Conservation (phyloP, 2,888 invertebrate genomes). For the Cetonia aurata region DNA sequence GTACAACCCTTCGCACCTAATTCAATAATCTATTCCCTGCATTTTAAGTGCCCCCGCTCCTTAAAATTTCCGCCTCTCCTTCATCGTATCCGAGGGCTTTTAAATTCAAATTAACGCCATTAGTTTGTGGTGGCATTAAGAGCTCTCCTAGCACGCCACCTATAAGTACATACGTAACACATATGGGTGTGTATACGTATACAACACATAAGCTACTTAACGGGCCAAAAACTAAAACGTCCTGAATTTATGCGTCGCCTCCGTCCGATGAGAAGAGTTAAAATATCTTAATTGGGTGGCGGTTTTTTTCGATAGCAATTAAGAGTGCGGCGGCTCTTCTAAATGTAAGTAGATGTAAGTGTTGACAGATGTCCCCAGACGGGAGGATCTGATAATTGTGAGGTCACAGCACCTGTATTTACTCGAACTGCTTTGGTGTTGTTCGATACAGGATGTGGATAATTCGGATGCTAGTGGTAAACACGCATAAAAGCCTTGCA, state of each 20-base stretch:
- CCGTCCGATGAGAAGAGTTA: conserved; percentile 23
- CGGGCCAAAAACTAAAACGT: conserved; percentile 8
- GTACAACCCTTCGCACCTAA: conserved; percentile 20
- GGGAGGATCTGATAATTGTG: not conserved
- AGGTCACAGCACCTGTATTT: conserved; percentile 50
- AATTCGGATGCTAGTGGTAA: not conserved
- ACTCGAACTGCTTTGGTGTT: conserved; percentile 42
- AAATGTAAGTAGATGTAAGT: conserved; percentile 29
- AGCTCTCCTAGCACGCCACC: not conserved
- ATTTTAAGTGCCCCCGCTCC: conserved; percentile 21
- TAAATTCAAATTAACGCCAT: conserved; percentile 39
- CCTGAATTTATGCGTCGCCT: conserved; percentile 29
- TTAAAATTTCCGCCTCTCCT: conserved; percentile 20
- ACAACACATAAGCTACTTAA: conserved; percentile 15
- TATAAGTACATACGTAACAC: not conserved
- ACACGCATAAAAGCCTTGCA: too few relatives aligned
- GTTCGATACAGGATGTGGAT: conserved; percentile 21
- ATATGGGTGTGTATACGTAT: not conserved
- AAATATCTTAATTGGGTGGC: conserved; percentile 37
- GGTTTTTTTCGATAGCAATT: conserved; percentile 50
- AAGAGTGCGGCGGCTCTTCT: conserved; percentile 46
- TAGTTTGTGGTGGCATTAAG: conserved; percentile 1
- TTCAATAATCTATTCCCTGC: conserved; percentile 24
- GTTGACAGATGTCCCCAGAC: conserved; percentile 48
- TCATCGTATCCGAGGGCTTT: conserved; percentile 12